Percentiles rank a stretch among this genome's conserved stretches.
Evolutionary conservation across 2,888 invertebrate genomes (phyloP).

Genomic region (Netelia inedita): DNA sequence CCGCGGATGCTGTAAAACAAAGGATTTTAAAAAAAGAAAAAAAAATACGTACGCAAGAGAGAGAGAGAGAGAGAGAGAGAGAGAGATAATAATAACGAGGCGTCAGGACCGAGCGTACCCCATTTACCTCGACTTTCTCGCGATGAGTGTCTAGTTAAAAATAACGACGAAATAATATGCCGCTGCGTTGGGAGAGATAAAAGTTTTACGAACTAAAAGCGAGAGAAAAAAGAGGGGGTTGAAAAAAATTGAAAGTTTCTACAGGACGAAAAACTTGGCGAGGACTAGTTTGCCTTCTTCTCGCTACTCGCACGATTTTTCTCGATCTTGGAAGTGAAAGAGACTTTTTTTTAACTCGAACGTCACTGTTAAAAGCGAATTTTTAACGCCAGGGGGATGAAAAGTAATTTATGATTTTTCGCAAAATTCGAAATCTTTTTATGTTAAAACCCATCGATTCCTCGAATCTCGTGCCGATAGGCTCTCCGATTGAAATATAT

Average conservation of each 20-base stretch:
- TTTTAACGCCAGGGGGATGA: too few relatives aligned
- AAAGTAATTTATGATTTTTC: too few relatives aligned
- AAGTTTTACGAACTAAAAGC: slow-evolving; percentile 65
- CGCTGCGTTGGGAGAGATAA: slow-evolving; percentile 37
- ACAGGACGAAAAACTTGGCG: slow-evolving; percentile 46
- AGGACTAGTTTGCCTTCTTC: slow-evolving; percentile 11
- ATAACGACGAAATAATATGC: slow-evolving; percentile 70
- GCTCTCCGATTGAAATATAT: background rate
- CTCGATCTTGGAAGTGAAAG: slow-evolving; percentile 27
- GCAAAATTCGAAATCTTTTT: background rate
- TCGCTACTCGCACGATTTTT: slow-evolving; percentile 12
- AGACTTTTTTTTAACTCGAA: slow-evolving; percentile 14
- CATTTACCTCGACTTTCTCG: slow-evolving; percentile 12
- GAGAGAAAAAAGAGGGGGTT: slow-evolving; percentile 1
- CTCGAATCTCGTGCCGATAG: too few relatives aligned
- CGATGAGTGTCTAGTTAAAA: slow-evolving; percentile 67
- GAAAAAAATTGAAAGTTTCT: slow-evolving; percentile 29
- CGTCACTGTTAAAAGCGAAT: background rate
- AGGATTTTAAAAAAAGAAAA: background rate
- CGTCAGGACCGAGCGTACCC: slow-evolving; percentile 9
- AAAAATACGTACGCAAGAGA: background rate
- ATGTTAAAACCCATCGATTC: background rate
- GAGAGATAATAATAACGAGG: slow-evolving; percentile 16
- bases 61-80: background rate
- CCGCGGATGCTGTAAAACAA: background rate